A percentile compares a stretch with the other conserved stretches of the same genome.
phyloP scores from a whole-genome alignment of 1,140 invertebrate species.

The Musca vetustissima region DNA sequence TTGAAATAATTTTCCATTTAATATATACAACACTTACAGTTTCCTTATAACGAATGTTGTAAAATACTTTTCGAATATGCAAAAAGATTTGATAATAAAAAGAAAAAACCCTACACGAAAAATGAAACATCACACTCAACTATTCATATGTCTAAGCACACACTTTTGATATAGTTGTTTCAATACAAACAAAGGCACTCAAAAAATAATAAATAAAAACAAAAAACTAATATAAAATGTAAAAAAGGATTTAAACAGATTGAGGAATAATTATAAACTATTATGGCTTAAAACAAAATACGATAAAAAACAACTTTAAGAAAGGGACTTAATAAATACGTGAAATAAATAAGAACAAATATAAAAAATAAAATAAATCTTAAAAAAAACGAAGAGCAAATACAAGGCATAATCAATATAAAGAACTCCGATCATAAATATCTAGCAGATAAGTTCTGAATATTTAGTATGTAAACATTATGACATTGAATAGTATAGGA shows the following conservation, averaged over 20 bases:
- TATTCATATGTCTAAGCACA: conserved; percentile 10
- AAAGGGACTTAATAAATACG: not conserved
- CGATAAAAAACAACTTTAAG: no score
- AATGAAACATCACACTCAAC: not conserved
- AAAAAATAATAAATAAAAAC: not conserved
- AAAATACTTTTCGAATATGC: conserved; percentile 6
- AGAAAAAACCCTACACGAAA: no score
- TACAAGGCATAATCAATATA: no score
- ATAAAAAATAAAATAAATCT: not conserved
- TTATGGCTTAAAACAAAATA: not conserved
- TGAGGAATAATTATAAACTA: not conserved
- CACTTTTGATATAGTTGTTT: conserved; percentile 18
- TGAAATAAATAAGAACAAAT: not conserved
- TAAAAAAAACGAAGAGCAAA: not conserved
- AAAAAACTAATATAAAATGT: not conserved
- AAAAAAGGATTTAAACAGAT: not conserved
- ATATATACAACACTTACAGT: not conserved
- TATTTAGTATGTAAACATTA: no score
- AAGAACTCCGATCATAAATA: no score
- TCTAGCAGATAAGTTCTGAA: no score
- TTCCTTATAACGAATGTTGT: conserved; percentile 1
- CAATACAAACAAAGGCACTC: conserved; percentile 8
- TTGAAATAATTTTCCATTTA: conserved; percentile 14
- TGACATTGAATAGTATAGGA: no score
- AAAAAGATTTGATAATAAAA: not conserved